Evolutionary conservation across 2,888 invertebrate species (phyloP), one percentile per base, ranked within the genome.

Genomic region (Cacoxenus indagator): DNA sequence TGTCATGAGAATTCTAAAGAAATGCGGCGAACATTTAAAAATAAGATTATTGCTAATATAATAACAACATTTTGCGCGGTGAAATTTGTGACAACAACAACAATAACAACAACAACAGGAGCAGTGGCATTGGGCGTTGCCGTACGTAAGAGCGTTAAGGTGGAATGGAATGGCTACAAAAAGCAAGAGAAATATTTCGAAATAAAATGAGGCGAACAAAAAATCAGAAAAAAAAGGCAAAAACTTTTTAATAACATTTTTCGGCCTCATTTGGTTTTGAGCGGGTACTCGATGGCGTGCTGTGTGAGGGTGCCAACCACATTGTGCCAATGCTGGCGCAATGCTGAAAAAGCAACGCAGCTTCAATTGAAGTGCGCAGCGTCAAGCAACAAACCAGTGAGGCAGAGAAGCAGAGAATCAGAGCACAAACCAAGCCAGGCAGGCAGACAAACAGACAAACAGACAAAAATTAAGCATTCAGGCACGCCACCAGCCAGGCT

Each of bases 191-290:
- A 37, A 37, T 11, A 37, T 2, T 48, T 48, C 19, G 17, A 4
- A 48, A 19, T 43, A 17, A 48, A 48, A 19, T 48, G 19, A 45
- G 19, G 54, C 29, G n/a, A 55, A 55, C 17, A 43, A 55, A 55
- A 65, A 71, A 76, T 37, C 29, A 67, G 67, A 57, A 67, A 67
- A 65, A 73, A 76, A 51, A 46, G 26, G 24, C 31, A 67, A 62
- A 82, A 81, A 81, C 78, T 81, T 83, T 82, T 83, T 82, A 82
- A 82, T 82, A 82, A 83, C 78, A 82, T 82, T 82, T 81, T 82
- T 83, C 81, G 78, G 82, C 82, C 83, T 82, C 83, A 82, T 82
- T 82, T 82, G 79, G 79, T 81, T 77, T 72, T 54, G 24, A 22
- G 37, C 14, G 37, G 37, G 37, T 14, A n/a, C n/a, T n/a, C n/a